Evolutionary conservation across 2,888 invertebrate species (phyloP), one percentile per base, ranked within the genome.

Genomic region (Emmelina monodactyla): DNA sequence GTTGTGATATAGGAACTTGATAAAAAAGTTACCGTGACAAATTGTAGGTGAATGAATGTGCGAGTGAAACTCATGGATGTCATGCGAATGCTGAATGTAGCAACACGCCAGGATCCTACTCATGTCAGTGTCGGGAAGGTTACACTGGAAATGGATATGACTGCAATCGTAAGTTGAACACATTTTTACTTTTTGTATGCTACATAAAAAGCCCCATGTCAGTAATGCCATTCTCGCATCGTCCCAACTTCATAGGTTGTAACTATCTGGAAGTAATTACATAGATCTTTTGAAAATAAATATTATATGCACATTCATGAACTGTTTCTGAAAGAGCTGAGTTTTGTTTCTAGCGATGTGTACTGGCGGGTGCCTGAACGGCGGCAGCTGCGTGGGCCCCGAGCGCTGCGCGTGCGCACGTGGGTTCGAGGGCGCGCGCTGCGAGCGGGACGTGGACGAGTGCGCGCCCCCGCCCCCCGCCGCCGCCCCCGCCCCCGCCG

Each of bases 361-460:
- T 65, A 84, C 84, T 47, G 87, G 88, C 41, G 86, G 86, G 1
- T 94, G 94, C 62, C 81, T 89, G 53, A 94, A 94, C 67, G 92
- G 93, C 34, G 94, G 94, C 39, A 80, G 82, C 46, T 94, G 94
- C 71, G 82, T 85, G 33, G 84, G 86, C 34, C 92, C 92, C 28
- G 88, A 87, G 51, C 83, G 78, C 46, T 94, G 94, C 70, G 81
- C 85, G 40, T 94, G 94, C 71, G 85, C 89, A 31, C 83, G 84
- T 46, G 94, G 94, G 10, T 94, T 91, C 80, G 86, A 85, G 33
- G 94, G 94, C 40, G 75, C 83, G 50, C 88, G 87, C 56, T 94
- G 94, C 80, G 91, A 93, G 71, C 84, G 88, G 43, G 94, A 94
- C 76, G 82, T 91, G 55, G 91, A 94, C 79, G 94, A 94, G 76